These are phyloP conservation scores for Carettochelys insculpta DNA, from an alignment of 2,113 vertebrate species.

Conservation along the genomic window DNA sequence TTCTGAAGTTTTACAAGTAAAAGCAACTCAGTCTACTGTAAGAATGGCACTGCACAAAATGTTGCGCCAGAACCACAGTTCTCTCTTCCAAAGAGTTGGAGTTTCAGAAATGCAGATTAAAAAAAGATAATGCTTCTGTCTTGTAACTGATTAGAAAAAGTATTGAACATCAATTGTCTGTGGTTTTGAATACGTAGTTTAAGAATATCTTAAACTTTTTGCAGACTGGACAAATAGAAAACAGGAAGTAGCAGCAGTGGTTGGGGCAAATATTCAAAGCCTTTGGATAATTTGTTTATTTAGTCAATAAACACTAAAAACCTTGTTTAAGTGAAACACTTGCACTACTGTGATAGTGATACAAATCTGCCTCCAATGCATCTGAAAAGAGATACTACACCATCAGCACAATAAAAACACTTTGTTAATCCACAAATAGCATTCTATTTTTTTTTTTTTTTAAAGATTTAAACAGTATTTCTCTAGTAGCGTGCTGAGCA, in stretches of 20 bases:
- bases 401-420: too few species aligned
- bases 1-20: not conserved
- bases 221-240: not conserved
- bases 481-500: fast-evolving
- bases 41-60: not conserved
- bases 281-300: not conserved
- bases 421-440: not conserved
- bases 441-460: not conserved
- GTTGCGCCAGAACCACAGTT: not conserved
- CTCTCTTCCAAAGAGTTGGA: not conserved
- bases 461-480: fast-evolving
- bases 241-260: not conserved
- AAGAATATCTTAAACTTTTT: not conserved
- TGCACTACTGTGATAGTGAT: not conserved
- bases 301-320: not conserved
- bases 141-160: not conserved
- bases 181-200: not conserved
- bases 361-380: not conserved
- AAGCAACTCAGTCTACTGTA: not conserved
- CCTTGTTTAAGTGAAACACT: not conserved
- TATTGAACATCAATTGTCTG: not conserved
- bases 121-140: not conserved
- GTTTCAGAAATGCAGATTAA: not conserved
- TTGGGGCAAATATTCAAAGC: not conserved
- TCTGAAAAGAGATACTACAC: too few species aligned